Base-by-base conservation (phyloP, 2,888 invertebrate species). In the Pyrrhosoma nymphula region DNA sequence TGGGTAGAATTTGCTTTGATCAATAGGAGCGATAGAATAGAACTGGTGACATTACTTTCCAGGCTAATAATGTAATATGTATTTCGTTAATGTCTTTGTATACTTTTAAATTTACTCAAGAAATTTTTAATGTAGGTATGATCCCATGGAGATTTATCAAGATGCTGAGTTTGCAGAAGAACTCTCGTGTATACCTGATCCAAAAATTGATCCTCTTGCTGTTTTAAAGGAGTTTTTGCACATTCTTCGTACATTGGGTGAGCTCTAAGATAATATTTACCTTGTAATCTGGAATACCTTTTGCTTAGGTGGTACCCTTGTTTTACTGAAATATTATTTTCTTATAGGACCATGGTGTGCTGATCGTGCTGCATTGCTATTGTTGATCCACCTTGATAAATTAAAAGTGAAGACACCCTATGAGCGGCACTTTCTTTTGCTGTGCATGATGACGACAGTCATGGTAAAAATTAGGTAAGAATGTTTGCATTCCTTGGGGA, bases 341-440 rank as follows among this genome's bases (percentile, higher is more conserved):
- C 88, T 95, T 97, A 97, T 96, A 97, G 99, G 99, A 3, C 98
- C 99, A 0, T 99, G 99, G 98, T 98, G 99, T 96, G 99, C 99
- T 0, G 98, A 99, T 96, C 98, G 98, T 96, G 99, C 99, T 0
- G 98, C 99, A 0, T 97, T 98, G 95, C 97, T 98, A 30, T 97
- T 99, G 55, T 97, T 99, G 95, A 97, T 98, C 56, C 98, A 98
- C 96, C 97, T 99, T 90, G 99, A 99, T 97, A 99, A 99, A 96
- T 97, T 98, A 56, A 99, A 99, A 97, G 98, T 99, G 1, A 98
- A 98, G 97, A 98, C 98, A 0, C 98, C 99, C 0, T 99, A 99
- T 96, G 99, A 99, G 96, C 97, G 99, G 55, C 99, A 99, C 97
- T 99, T 98, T 96, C 97, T 99, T 23, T 97, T 99, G 0, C 97